Conservation (phyloP, 2,797 vertebrate genomes). For the Sebastolobus altivelis region DNA sequence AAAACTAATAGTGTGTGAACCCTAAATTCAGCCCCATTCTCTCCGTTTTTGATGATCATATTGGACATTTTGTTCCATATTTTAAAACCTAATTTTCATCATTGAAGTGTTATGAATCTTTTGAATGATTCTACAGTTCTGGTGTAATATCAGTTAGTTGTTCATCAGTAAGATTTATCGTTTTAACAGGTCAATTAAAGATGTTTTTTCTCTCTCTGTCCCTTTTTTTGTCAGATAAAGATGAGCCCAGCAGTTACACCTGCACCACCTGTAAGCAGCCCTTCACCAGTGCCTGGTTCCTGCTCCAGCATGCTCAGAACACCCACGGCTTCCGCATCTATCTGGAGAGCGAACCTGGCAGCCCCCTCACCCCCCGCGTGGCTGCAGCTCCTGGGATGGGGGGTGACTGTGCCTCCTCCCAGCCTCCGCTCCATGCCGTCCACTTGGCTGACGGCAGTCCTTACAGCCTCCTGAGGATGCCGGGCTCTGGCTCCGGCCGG, state of each 20-base stretch:
- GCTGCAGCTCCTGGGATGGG: conserved; percentile 96
- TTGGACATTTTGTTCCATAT: neutral
- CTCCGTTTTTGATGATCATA: neutral
- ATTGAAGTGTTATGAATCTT: neutral
- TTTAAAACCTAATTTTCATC: neutral
- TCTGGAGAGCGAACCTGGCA: conserved; percentile 97
- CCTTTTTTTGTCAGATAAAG: conserved; percentile 89
- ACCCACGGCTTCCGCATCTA: conserved; percentile 99
- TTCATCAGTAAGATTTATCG: neutral
- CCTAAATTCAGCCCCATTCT: neutral
- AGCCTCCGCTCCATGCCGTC: conserved; percentile 95
- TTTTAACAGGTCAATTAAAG: conserved; percentile 19
- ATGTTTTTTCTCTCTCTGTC: conserved; percentile 75
- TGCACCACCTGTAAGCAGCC: conserved; percentile 99
- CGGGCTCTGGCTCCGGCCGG: conserved; percentile 93
- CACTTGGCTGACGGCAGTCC: conserved; percentile 98
- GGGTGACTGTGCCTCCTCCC: conserved; percentile 94
- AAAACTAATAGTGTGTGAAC: neutral
- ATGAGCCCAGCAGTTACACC: conserved; percentile 99
- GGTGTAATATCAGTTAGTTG: neutral
- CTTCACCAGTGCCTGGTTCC: conserved; percentile 99
- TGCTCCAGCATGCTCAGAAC: conserved; percentile 99
- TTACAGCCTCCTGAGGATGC: conserved; percentile 97
- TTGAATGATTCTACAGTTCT: neutral
- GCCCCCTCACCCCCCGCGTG: conserved; percentile 96